Percentiles rank a stretch among this genome's conserved stretches.
Conservation (phyloP, 2,113 vertebrate species). For the Cinclus cinclus region DNA sequence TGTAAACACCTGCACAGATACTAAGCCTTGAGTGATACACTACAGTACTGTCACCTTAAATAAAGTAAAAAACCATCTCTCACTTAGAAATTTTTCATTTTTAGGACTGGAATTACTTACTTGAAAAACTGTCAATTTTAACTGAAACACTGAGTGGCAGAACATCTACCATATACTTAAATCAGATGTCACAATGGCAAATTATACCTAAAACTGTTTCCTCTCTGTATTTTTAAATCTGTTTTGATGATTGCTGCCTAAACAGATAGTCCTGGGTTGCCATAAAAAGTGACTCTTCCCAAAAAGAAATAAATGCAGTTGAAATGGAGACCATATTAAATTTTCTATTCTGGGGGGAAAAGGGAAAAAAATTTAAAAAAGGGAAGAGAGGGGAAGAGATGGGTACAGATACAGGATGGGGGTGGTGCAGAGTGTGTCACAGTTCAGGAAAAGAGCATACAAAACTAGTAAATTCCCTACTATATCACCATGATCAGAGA, state of each 20-base stretch:
- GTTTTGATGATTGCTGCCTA: neutral
- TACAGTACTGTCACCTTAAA: neutral
- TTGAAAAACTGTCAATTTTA: neutral
- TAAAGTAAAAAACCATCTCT: neutral
- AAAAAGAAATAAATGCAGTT: neutral
- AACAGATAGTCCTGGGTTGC: neutral
- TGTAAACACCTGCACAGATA: neutral
- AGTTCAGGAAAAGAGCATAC: neutral
- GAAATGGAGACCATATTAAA: neutral
- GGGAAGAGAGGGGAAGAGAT: neutral
- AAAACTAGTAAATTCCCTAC: neutral
- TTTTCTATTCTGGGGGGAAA: accelerated
- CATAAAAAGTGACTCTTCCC: neutral
- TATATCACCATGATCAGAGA: neutral
- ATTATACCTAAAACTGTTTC: neutral
- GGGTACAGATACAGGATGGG: neutral
- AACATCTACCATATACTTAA: neutral
- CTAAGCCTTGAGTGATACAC: neutral
- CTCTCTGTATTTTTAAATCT: neutral
- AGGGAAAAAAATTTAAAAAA: accelerated
- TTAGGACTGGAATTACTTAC: neutral
- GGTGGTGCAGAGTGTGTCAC: too few species aligned
- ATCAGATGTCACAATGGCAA: neutral
- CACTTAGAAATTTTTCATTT: neutral
- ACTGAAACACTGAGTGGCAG: neutral